Evolutionary conservation across 2,113 vertebrate genomes (phyloP).

Genomic region (Xiphias gladius): DNA sequence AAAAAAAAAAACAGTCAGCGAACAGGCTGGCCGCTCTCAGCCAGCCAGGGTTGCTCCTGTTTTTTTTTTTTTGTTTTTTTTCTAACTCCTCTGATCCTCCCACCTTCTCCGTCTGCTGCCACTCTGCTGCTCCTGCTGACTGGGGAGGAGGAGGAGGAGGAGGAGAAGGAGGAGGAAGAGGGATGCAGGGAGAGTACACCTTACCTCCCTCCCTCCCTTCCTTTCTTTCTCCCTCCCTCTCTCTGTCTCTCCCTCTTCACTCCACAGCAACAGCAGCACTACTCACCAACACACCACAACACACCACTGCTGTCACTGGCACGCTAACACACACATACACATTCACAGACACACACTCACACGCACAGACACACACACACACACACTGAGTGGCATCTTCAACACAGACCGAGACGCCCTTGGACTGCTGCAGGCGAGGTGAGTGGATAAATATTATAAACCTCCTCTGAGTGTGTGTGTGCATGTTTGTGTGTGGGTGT

Average conservation of each 20-base stretch:
- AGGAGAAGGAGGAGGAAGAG: conserved; percentile 71
- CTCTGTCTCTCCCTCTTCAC: conserved; percentile 72
- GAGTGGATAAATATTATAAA: conserved; percentile 77
- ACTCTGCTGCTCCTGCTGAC: conserved; percentile 59
- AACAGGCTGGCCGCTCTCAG: not conserved
- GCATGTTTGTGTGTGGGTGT: conserved; percentile 23
- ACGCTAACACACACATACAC: conserved; percentile 63
- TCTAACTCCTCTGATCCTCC: conserved; percentile 56
- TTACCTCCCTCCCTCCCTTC: conserved; percentile 81
- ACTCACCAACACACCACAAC: conserved; percentile 70
- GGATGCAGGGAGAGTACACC: conserved; percentile 85
- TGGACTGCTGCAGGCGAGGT: conserved; percentile 85
- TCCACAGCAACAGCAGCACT: conserved; percentile 75
- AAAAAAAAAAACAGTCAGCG: not conserved
- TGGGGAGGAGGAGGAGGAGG: conserved; percentile 50
- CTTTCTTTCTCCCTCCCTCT: conserved; percentile 68
- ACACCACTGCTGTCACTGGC: conserved; percentile 65
- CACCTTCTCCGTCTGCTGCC: conserved; percentile 57
- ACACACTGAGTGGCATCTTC: conserved; percentile 75
- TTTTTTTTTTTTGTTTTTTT: not conserved
- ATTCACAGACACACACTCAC: conserved; percentile 7
- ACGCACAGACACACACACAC: conserved; percentile 54
- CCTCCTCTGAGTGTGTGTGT: conserved; percentile 52
- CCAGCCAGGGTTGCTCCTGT: conserved; percentile 37
- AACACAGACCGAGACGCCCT: conserved; percentile 72